phyloP scores from a whole-genome alignment of 2,113 vertebrate species.

The Vireo altiloquus region DNA sequence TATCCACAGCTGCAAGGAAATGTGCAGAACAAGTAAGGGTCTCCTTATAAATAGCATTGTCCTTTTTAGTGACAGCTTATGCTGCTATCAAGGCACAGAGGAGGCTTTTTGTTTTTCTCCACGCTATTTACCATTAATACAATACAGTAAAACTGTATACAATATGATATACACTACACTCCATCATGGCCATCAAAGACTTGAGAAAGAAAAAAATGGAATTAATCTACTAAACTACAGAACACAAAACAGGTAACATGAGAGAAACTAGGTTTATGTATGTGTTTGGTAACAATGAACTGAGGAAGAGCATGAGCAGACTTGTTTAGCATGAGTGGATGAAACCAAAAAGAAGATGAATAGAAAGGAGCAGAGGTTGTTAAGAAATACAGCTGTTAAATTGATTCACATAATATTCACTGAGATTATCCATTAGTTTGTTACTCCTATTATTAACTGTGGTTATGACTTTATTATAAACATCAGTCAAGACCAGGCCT shows the following conservation, averaged over 20 bases:
- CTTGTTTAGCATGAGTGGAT: background rate
- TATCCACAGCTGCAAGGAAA: background rate
- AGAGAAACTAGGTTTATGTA: background rate
- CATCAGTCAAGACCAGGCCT: background rate
- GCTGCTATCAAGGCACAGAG: background rate
- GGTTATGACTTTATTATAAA: background rate
- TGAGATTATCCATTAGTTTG: background rate
- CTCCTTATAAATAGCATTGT: background rate
- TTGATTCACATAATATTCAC: background rate
- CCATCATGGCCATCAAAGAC: background rate
- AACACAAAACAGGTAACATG: background rate
- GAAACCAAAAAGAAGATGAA: background rate
- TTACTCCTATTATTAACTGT: background rate
- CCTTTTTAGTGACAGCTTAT: background rate
- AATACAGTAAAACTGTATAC: background rate
- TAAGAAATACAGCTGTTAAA: background rate
- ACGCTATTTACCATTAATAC: background rate
- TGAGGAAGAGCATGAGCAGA: background rate
- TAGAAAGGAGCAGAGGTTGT: background rate
- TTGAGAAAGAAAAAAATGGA: background rate
- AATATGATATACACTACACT: background rate
- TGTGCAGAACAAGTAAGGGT: background rate
- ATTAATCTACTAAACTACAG: background rate
- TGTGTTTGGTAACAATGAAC: background rate
- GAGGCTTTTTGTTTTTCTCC: background rate